Conservation (phyloP, 2,113 vertebrate genomes). For the Galeopterus variegatus region DNA sequence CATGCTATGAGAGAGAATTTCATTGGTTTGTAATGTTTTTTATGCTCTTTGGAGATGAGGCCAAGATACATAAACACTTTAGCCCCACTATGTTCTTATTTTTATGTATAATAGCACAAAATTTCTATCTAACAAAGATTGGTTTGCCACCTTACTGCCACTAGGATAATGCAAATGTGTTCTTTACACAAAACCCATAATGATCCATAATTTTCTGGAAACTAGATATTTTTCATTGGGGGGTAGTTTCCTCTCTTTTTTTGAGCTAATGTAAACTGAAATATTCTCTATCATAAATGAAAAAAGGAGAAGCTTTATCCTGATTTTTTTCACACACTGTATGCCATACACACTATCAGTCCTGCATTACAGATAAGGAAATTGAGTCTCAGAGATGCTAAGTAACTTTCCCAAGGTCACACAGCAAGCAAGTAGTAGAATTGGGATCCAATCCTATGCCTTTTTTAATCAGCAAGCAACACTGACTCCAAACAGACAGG, state of each 20-base stretch:
- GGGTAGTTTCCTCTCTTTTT: background rate
- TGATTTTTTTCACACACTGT: background rate
- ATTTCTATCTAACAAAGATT: background rate
- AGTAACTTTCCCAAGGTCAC: background rate
- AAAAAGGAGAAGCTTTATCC: background rate
- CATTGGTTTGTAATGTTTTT: constrained; percentile 37
- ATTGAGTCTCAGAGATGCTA: background rate
- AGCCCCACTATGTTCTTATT: background rate
- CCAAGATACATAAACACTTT: constrained; percentile 17
- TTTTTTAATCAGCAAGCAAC: background rate
- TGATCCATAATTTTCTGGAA: constrained; percentile 15
- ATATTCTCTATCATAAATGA: background rate
- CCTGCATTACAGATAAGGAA: background rate
- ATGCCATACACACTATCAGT: background rate
- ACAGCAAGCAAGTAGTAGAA: background rate
- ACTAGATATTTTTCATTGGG: background rate
- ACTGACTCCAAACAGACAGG: background rate
- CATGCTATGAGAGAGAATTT: constrained; percentile 47
- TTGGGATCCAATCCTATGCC: background rate
- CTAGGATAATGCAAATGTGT: background rate
- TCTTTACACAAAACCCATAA: background rate
- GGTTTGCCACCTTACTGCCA: background rate
- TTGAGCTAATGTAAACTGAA: background rate
- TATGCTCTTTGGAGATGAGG: constrained; percentile 14
- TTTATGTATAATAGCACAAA: background rate